Conservation (phyloP, 2,888 invertebrate genomes). For the Mimas tiliae region DNA sequence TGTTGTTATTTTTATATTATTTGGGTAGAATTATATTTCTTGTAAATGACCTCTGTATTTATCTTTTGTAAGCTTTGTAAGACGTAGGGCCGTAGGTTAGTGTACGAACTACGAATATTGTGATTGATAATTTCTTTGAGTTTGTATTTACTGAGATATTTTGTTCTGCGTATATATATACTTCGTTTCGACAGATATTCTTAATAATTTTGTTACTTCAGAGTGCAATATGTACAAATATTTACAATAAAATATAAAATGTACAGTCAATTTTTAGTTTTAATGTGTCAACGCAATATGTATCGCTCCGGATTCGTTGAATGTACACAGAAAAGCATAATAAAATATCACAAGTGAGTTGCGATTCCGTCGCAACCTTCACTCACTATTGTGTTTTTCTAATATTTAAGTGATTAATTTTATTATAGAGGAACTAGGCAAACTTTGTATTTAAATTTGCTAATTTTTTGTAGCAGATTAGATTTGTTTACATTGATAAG, state of each 20-base stretch:
- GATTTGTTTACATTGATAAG: conserved; percentile 81
- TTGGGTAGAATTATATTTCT: conserved; percentile 84
- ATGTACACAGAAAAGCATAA: conserved; percentile 81
- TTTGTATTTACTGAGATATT: conserved; percentile 75
- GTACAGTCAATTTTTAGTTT: conserved; percentile 84
- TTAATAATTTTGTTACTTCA: conserved; percentile 83
- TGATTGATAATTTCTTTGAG: conserved; percentile 77
- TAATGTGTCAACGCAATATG: conserved; percentile 82
- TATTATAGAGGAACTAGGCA: conserved; percentile 80
- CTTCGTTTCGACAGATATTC: conserved; percentile 77
- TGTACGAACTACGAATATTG: conserved; percentile 82
- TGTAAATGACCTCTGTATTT: conserved; percentile 85
- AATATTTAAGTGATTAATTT: conserved; percentile 83
- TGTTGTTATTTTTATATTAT: conserved; percentile 85
- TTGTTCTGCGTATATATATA: conserved; percentile 72
- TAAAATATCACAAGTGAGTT: conserved; percentile 76
- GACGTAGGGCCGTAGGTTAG: conserved; percentile 80
- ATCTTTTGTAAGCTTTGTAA: conserved; percentile 82
- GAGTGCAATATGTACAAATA: conserved; percentile 91
- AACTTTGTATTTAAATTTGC: conserved; percentile 84
- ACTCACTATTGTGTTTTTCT: conserved; percentile 78
- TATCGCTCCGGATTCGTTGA: conserved; percentile 75
- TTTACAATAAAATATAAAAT: conserved; percentile 83
- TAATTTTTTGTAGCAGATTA: conserved; percentile 84
- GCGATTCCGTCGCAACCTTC: conserved; percentile 47